phyloP scores from a whole-genome alignment of 2,113 vertebrate genomes.

The Diadophis punctatus region DNA sequence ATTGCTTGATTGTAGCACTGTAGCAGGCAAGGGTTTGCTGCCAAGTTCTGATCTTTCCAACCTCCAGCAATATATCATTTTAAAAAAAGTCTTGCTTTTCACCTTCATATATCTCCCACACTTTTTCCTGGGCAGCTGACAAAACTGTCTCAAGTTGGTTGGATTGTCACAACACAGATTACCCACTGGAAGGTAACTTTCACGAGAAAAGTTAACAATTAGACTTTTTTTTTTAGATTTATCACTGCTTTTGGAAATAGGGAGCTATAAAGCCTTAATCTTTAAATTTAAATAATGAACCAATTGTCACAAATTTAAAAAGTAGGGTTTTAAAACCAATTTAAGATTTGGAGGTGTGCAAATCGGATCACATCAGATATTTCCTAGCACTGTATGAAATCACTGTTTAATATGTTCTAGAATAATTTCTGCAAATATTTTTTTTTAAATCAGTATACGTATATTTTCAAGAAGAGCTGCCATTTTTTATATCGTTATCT shows the following conservation, averaged over 20 bases:
- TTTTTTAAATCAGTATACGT: not conserved
- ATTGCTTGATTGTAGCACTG: not conserved
- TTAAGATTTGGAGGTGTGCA: not conserved
- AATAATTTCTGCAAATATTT: not conserved
- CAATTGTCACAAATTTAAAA: not conserved
- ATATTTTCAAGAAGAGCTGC: not conserved
- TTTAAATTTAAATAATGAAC: not conserved
- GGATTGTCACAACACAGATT: not conserved
- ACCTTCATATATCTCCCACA: not conserved
- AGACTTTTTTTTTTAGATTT: not conserved
- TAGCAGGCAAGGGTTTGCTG: not conserved
- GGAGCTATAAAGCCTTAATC: not conserved
- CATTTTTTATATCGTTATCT: not conserved
- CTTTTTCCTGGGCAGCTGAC: not conserved
- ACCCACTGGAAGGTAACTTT: not conserved
- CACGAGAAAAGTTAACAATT: not conserved
- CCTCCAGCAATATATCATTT: not conserved
- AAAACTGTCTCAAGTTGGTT: not conserved
- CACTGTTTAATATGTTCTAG: not conserved
- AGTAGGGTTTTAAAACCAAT: not conserved
- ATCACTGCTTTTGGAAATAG: not conserved
- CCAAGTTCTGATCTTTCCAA: not conserved
- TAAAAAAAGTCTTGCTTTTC: not conserved
- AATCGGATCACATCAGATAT: not conserved
- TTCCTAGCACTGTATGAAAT: not conserved